Evolutionary conservation across 2,888 invertebrate genomes (phyloP), one percentile per base, ranked within the genome.

Genomic region (Metellina segmentata): DNA sequence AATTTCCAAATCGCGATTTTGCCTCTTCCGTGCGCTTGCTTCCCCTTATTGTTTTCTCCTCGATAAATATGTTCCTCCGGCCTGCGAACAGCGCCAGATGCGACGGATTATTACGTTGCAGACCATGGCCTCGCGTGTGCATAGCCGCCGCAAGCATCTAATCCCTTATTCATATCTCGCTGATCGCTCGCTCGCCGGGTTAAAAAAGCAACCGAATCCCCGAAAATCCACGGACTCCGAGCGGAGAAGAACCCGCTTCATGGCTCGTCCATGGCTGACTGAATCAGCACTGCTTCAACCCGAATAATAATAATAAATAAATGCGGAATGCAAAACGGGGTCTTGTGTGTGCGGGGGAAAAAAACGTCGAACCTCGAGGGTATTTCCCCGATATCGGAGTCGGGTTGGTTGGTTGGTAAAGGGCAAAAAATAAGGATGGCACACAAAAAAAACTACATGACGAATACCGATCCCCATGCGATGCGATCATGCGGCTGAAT

Each of bases 401-500:
- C 81, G 87, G 79, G 34, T 51, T 72, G 71, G 34, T 34, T 34
- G 34, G 34, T 34, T 34, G 61, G 61, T 13, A 61, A 61, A 69
- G 71, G 49, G 74, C 34, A 61, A 81, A 89, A 83, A 83, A n/a
- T n/a, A 89, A 89, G 34, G 52, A 51, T 74, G 16, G 61, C 9
- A 82, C 16, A 78, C 34, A 89, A 83, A 78, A 81, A 82, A 48
- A 88, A 51, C 20, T 77, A 81, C 85, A 88, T 85, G 91, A 85
- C 87, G 91, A 91, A 91, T 91, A 86, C 90, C 90, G 81, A 82
- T 82, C 81, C 90, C 81, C 86, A 91, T 91, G 90, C 90, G 90
- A 91, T 75, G 81, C 90, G 90, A 91, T 91, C 86, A 81, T 81
- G 86, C 86, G 90, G 71, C 90, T 78, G 90, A 86, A 86, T 86